Conservation (phyloP, 92 coral and sea anemone genomes). For the Phymanthus crucifer region DNA sequence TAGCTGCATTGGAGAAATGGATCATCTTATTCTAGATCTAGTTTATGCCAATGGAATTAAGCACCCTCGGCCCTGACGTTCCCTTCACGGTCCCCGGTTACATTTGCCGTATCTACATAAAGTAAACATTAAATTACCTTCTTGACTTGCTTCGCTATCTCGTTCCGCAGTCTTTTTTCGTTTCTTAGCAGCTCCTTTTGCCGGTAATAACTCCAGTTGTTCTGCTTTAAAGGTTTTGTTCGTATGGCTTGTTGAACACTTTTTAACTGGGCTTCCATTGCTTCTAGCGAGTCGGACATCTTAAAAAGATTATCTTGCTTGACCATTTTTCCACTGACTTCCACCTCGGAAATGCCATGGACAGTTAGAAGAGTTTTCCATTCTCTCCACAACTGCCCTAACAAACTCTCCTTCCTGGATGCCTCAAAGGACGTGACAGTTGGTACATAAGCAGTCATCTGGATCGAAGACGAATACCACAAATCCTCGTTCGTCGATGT, state of each 20-base stretch:
- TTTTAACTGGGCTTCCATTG: constrained; percentile 37
- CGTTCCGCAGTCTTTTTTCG: constrained; percentile 41
- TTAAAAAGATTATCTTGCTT: constrained; percentile 38
- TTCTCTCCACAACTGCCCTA: constrained; percentile 47
- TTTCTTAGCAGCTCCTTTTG: constrained; percentile 34
- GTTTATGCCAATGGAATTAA: no score
- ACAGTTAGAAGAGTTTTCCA: constrained; percentile 38
- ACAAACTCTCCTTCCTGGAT: constrained; percentile 11
- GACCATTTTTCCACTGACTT: constrained; percentile 29
- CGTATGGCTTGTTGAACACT: constrained; percentile 31
- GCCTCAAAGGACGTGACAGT: background rate
- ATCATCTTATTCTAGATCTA: no score
- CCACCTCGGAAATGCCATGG: constrained; percentile 9
- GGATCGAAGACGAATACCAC: constrained; percentile 30
- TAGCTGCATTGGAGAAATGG: no score
- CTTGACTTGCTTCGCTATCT: constrained; percentile 25
- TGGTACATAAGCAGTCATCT: constrained; percentile 46
- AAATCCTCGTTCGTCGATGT: background rate
- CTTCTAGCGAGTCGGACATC: constrained; percentile 39
- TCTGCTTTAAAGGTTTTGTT: constrained; percentile 10
- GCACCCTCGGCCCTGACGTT: no score
- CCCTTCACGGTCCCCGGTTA: no score
- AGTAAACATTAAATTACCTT: background rate
- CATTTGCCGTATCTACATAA: no score
- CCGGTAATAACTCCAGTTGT: constrained; percentile 6